Conservation (phyloP, 2,113 vertebrate species). For the Seriola quinqueradiata region DNA sequence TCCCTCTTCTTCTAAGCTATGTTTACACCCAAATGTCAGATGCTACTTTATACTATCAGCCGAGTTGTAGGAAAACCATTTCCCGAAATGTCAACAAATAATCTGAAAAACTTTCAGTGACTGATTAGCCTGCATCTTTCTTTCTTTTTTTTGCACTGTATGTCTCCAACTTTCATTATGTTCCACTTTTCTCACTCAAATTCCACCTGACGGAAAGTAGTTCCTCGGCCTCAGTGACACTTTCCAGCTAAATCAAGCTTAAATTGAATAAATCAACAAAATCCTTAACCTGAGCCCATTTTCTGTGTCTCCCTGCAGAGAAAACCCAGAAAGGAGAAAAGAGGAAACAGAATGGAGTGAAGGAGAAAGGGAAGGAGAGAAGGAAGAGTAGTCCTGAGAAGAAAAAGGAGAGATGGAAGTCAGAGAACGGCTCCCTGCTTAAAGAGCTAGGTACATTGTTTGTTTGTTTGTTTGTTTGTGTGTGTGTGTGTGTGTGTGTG, state of each 20-base stretch:
- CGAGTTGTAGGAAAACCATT: background rate
- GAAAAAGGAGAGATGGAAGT: conserved; percentile 94
- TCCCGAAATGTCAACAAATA: conserved; percentile 1
- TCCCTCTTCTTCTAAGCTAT: background rate
- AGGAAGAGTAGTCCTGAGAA: conserved; percentile 92
- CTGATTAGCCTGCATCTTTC: background rate
- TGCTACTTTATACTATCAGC: background rate
- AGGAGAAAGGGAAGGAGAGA: conserved; percentile 90
- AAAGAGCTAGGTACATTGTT: conserved; percentile 90
- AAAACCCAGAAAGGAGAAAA: conserved; percentile 90
- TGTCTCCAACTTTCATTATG: background rate
- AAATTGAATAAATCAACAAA: conserved; percentile 48
- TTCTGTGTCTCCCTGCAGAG: conserved; percentile 84
- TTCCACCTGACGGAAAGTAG: background rate
- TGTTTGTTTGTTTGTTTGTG: conserved; percentile 34
- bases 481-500: conserved; percentile 8
- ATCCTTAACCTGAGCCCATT: conserved; percentile 49
- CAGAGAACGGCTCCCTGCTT: conserved; percentile 91
- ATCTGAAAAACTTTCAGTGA: background rate
- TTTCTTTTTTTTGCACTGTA: background rate
- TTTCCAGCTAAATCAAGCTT: conserved; percentile 16
- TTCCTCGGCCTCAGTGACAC: conserved; percentile 3
- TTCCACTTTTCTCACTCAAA: conserved; percentile 6
- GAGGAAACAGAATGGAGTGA: conserved; percentile 90
- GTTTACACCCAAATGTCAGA: background rate